These are phyloP conservation scores for Macaria notata DNA, from an alignment of 2,888 invertebrate species.

Conservation along the genomic window DNA sequence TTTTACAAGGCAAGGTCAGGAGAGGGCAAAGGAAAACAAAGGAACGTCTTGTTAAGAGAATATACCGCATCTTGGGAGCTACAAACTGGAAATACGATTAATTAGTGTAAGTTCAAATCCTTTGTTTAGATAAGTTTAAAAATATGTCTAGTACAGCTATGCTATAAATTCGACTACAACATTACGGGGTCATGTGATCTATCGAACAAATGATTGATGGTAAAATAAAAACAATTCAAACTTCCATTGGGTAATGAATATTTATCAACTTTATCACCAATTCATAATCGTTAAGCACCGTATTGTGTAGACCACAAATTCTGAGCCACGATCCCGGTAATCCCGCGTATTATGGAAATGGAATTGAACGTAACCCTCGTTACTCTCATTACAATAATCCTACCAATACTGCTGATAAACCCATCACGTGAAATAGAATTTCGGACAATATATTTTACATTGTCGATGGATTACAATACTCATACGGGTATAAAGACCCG, in stretches of 20 bases:
- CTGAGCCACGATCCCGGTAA: conserved; percentile 16
- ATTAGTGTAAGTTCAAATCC: too few species aligned
- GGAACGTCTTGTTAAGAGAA: not conserved
- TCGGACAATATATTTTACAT: not conserved
- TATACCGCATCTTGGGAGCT: not conserved
- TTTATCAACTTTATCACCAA: too few species aligned
- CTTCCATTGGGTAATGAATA: too few species aligned
- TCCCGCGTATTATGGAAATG: conserved; percentile 24
- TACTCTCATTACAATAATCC: conserved; percentile 21
- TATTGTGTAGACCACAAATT: not conserved
- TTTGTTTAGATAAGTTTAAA: too few species aligned
- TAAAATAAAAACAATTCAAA: too few species aligned
- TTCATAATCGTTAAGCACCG: conserved; percentile 1
- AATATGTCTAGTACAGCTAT: too few species aligned
- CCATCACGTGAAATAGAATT: conserved; percentile 1
- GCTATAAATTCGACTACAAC: too few species aligned
- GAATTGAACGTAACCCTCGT: conserved; percentile 17
- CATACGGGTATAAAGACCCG: not conserved
- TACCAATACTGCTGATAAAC: conserved; percentile 4
- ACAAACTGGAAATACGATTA: too few species aligned
- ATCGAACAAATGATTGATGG: too few species aligned
- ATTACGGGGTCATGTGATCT: too few species aligned
- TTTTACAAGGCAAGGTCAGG: conserved; percentile 2
- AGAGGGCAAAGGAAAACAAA: conserved; percentile 1
- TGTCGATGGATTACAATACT: not conserved